Percentiles rank a stretch among this genome's conserved stretches.
Conservation (phyloP, 2,797 vertebrate genomes). For the Enteromius unitaeniatus region DNA sequence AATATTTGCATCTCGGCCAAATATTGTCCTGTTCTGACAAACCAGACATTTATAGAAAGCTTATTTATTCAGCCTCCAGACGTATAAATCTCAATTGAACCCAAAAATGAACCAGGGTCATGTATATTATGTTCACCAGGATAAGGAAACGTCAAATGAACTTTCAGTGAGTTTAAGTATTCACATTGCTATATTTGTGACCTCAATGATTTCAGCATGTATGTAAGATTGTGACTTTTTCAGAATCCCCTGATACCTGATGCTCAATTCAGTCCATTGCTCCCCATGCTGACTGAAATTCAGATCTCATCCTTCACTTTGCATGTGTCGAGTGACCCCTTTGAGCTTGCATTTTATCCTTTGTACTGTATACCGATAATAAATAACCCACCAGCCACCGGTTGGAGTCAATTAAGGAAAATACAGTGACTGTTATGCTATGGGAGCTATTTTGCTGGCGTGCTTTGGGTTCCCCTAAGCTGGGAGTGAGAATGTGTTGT, state of each 20-base stretch:
- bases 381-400: not conserved
- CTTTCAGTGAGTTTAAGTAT: too few species aligned
- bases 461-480: not conserved
- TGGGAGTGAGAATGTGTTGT: too few species aligned
- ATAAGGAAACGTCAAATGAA: too few species aligned
- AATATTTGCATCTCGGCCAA: too few species aligned
- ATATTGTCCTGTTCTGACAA: too few species aligned
- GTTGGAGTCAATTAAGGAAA: not conserved
- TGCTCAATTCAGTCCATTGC: not conserved
- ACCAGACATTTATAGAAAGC: too few species aligned
- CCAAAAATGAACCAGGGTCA: too few species aligned
- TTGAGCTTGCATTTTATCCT: slow-evolving; percentile 1
- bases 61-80: too few species aligned
- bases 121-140: too few species aligned
- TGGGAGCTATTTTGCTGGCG: not conserved
- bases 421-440: not conserved
- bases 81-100: too few species aligned
- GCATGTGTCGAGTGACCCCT: not conserved
- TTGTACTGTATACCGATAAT: not conserved
- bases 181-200: not conserved
- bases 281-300: not conserved
- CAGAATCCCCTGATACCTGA: not conserved
- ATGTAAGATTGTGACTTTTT: not conserved
- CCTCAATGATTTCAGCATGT: not conserved
- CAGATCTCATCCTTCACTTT: not conserved